Conservation (phyloP, 2,113 vertebrate species). For the Phalacrocorax pelagicus region DNA sequence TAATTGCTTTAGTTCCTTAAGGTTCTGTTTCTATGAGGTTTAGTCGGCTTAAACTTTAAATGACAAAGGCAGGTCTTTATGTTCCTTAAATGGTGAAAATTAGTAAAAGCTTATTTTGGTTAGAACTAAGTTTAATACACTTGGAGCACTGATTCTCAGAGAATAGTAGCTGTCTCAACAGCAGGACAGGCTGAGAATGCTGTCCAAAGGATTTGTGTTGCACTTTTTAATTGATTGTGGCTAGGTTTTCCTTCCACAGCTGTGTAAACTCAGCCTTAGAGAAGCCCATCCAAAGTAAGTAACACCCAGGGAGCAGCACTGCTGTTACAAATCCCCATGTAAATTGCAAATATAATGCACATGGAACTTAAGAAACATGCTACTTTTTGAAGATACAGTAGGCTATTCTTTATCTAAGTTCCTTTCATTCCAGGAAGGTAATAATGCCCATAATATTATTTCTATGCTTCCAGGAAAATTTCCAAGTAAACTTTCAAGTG, state of each 20-base stretch:
- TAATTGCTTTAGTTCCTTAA: slow-evolving; percentile 51
- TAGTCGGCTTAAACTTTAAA: slow-evolving; percentile 58
- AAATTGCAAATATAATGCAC: slow-evolving; percentile 64
- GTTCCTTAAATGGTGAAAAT: slow-evolving; percentile 62
- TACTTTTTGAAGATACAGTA: slow-evolving; percentile 56
- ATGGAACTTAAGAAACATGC: slow-evolving; percentile 27
- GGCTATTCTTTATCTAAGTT: slow-evolving; percentile 34
- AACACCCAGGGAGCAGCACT: slow-evolving; percentile 14
- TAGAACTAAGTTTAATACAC: slow-evolving; percentile 51
- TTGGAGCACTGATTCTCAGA: neutral
- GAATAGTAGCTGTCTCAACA: slow-evolving; percentile 50
- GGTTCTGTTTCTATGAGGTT: slow-evolving; percentile 48
- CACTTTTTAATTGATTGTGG: slow-evolving; percentile 55
- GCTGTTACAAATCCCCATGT: slow-evolving; percentile 64
- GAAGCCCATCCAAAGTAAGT: slow-evolving; percentile 55
- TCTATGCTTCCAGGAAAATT: neutral
- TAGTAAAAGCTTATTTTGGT: slow-evolving; percentile 64
- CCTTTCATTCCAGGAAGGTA: slow-evolving; percentile 31
- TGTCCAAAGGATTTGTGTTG: slow-evolving; percentile 44
- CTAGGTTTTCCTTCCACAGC: slow-evolving; percentile 66
- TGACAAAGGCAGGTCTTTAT: slow-evolving; percentile 64
- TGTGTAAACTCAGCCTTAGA: slow-evolving; percentile 70
- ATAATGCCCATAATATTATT: neutral
- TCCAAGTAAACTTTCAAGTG: slow-evolving; percentile 5
- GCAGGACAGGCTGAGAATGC: slow-evolving; percentile 50